These are phyloP conservation scores for Nipponacmea schrenckii DNA, from an alignment of 2,888 invertebrate genomes.

Conservation along the genomic window DNA sequence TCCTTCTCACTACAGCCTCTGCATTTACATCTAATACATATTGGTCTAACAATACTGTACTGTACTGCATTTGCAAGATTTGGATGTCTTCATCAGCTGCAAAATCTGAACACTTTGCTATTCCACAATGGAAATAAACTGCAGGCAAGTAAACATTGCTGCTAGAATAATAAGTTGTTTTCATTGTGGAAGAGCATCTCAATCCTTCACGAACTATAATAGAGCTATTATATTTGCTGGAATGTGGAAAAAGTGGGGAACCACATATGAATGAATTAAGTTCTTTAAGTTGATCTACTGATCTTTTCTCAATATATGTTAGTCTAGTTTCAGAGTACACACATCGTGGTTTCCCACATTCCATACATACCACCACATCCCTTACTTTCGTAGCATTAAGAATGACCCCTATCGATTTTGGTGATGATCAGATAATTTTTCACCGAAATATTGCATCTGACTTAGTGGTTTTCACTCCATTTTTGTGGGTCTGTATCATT, in stretches of 20 bases:
- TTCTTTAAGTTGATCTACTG: neutral
- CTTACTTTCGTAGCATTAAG: neutral
- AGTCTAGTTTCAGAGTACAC: neutral
- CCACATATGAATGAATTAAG: neutral
- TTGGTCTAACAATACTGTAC: neutral
- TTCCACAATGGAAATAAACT: neutral
- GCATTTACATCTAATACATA: neutral
- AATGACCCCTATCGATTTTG: too few relatives aligned
- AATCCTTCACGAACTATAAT: conserved; percentile 3
- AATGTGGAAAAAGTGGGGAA: neutral
- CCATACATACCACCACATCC: neutral
- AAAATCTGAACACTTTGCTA: neutral
- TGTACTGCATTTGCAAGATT: neutral
- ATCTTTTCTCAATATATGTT: neutral
- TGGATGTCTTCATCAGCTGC: neutral
- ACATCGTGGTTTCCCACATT: neutral
- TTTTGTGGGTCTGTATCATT: too few relatives aligned
- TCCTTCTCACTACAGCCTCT: neutral
- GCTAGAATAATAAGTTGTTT: neutral
- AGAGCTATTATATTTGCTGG: conserved; percentile 2
- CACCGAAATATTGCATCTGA: too few relatives aligned
- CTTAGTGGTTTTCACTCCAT: too few relatives aligned
- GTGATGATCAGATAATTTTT: too few relatives aligned
- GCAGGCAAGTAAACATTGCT: neutral
- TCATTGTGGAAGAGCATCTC: neutral